Evolutionary conservation across 2,113 vertebrate species (phyloP).

Genomic region (Pseudorhombus dupliciocellatus): DNA sequence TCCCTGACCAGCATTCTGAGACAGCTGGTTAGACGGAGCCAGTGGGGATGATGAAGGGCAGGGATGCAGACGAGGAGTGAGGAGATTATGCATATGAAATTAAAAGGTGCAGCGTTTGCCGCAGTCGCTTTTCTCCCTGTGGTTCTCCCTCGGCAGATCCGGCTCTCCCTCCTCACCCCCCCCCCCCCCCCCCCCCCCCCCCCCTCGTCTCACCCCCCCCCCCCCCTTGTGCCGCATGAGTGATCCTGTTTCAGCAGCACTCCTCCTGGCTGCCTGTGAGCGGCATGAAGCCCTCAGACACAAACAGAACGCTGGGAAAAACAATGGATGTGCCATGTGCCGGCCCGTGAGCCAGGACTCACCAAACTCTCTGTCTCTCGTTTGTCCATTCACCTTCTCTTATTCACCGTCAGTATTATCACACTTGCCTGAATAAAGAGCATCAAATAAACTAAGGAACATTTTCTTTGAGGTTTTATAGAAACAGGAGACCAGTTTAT

Average conservation of each 20-base stretch:
- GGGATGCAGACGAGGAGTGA: conserved; percentile 19
- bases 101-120: conserved; percentile 62
- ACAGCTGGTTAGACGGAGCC: conserved; percentile 26
- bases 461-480: background rate
- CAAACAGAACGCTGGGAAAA: conserved; percentile 53
- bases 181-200: conserved; percentile 25
- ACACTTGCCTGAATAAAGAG: conserved; percentile 21
- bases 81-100: conserved; percentile 58
- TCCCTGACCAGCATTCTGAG: conserved; percentile 38
- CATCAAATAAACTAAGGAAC: background rate
- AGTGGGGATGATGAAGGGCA: conserved; percentile 13
- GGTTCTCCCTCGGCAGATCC: conserved; percentile 40
- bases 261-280: conserved; percentile 57
- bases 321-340: conserved; percentile 55
- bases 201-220: conserved; percentile 26
- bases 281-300: conserved; percentile 53
- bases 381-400: conserved; percentile 23
- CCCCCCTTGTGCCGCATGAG: conserved; percentile 59
- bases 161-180: conserved; percentile 31
- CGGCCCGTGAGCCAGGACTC: conserved; percentile 41
- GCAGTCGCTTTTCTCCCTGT: conserved; percentile 58
- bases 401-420: conserved; percentile 11
- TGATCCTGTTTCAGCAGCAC: conserved; percentile 68
- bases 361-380: conserved; percentile 16
- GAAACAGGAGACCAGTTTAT: background rate